Evolutionary conservation across 2,797 vertebrate species (phyloP).

Genomic region (Enteromius anoplus): DNA sequence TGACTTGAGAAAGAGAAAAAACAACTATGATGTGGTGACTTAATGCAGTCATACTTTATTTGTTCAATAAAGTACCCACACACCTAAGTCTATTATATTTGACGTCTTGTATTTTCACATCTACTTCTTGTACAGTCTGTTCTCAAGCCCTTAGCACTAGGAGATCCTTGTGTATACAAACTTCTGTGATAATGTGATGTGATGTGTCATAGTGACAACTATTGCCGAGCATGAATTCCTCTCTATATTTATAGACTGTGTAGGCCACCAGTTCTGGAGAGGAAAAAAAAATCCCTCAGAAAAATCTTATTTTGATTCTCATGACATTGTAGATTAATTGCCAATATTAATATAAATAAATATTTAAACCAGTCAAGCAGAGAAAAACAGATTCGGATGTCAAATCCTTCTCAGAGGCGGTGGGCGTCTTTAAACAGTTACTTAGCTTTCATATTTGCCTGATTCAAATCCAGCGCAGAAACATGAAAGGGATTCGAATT

Average conservation of each 20-base stretch:
- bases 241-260: slow-evolving; percentile 10
- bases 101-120: neutral
- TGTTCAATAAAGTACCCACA: neutral
- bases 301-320: neutral
- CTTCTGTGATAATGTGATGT: slow-evolving; percentile 1
- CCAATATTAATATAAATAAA: slow-evolving; percentile 4
- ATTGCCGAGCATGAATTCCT: neutral
- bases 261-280: neutral
- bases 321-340: slow-evolving; percentile 17
- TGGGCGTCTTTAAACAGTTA: slow-evolving; percentile 16
- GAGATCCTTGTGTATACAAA: slow-evolving; percentile 15
- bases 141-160: neutral
- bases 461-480: slow-evolving; percentile 29
- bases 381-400: slow-evolving; percentile 4
- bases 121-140: slow-evolving; percentile 5
- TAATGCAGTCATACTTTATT: neutral
- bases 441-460: slow-evolving; percentile 29
- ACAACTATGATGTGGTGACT: neutral
- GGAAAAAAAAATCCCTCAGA: neutral
- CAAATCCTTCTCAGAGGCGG: slow-evolving; percentile 17
- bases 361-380: slow-evolving; percentile 21
- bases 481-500: slow-evolving; percentile 17
- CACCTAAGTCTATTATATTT: neutral
- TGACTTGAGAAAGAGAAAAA: neutral
- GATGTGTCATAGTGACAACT: slow-evolving; percentile 5